These are phyloP conservation scores for Suricata suricatta DNA, from an alignment of 2,113 vertebrate species.

Conservation along the genomic window DNA sequence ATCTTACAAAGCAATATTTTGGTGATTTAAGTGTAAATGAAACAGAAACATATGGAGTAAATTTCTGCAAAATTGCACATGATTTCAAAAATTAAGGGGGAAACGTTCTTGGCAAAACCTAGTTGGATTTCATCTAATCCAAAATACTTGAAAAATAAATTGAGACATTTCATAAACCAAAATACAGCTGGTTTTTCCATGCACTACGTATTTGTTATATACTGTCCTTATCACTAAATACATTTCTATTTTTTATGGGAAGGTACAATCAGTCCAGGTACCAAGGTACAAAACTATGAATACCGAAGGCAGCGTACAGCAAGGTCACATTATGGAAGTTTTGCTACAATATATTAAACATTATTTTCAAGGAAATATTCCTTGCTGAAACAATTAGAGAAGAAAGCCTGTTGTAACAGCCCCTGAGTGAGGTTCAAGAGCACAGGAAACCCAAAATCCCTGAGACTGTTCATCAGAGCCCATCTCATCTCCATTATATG, in stretches of 20 bases:
- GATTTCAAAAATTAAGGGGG: constrained; percentile 77
- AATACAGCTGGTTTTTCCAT: constrained; percentile 72
- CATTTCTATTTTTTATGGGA: constrained; percentile 30
- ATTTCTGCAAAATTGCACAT: constrained; percentile 78
- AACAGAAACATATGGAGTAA: constrained; percentile 78
- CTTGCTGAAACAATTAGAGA: constrained; percentile 46
- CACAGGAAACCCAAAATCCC: neutral
- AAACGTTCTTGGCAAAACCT: constrained; percentile 75
- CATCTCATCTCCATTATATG: neutral
- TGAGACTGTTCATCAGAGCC: neutral
- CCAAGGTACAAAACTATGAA: constrained; percentile 31
- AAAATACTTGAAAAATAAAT: constrained; percentile 79
- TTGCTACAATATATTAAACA: neutral
- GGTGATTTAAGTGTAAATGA: constrained; percentile 76
- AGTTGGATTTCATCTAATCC: constrained; percentile 74
- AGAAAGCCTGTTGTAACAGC: neutral
- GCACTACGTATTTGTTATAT: constrained; percentile 34
- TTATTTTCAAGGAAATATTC: constrained; percentile 44
- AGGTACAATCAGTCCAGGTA: constrained; percentile 17
- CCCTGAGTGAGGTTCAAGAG: neutral
- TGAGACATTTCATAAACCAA: constrained; percentile 78
- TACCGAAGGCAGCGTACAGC: neutral
- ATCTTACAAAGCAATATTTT: constrained; percentile 61
- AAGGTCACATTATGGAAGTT: constrained; percentile 31
- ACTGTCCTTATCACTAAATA: neutral